A percentile compares a stretch with the other conserved stretches of the same genome.
phyloP scores from a whole-genome alignment of 1,140 invertebrate species.

The Rhysida immarginata region DNA sequence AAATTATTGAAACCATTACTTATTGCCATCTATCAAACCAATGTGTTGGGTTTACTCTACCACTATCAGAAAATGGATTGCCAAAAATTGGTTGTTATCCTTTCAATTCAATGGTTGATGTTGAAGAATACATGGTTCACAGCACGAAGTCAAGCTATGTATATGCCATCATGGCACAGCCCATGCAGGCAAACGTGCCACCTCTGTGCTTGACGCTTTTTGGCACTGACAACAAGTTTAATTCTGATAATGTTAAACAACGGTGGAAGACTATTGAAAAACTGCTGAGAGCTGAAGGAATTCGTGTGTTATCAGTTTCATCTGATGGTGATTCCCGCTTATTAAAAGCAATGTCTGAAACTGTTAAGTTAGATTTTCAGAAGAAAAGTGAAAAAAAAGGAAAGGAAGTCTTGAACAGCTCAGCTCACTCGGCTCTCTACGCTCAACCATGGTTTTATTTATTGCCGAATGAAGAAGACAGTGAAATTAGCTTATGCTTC shows the following conservation, averaged over 20 bases:
- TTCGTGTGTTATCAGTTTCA: background rate
- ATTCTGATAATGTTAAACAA: background rate
- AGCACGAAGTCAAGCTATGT: background rate
- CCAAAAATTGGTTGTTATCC: background rate
- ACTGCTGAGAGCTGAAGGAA: background rate
- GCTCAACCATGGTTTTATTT: too few species aligned
- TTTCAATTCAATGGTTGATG: background rate
- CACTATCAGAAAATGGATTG: background rate
- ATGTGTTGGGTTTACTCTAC: background rate
- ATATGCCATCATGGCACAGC: background rate
- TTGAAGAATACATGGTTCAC: background rate
- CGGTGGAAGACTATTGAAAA: background rate
- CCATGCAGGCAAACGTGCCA: background rate
- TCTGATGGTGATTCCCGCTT: background rate
- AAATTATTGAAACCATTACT: background rate
- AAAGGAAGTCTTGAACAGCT: too few species aligned
- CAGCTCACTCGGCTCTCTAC: too few species aligned
- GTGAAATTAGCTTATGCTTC: too few species aligned
- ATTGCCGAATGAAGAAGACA: too few species aligned
- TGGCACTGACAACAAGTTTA: constrained; percentile 3
- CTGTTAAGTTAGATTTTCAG: too few species aligned
- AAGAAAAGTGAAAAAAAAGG: too few species aligned
- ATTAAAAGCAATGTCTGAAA: background rate
- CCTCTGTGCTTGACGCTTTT: background rate
- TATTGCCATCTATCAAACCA: background rate